A percentile compares a stretch with the other conserved stretches of the same genome.
phyloP scores from a whole-genome alignment of 2,113 vertebrate species.

The Phocoena sinus region DNA sequence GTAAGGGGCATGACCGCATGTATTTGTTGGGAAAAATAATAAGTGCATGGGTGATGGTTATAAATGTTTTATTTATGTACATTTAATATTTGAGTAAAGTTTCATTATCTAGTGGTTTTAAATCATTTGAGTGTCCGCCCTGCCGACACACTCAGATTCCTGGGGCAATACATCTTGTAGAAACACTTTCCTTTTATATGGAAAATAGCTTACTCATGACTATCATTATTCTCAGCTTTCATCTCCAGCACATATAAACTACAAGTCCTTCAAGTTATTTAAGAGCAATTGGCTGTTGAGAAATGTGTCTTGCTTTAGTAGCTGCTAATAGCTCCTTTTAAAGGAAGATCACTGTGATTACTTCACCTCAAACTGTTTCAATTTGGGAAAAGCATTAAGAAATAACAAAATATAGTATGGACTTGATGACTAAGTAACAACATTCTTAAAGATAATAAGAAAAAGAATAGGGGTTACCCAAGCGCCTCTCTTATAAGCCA shows the following conservation, averaged over 20 bases:
- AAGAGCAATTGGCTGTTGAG: constrained; percentile 72
- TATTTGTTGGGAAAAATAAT: constrained; percentile 76
- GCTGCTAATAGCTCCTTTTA: constrained; percentile 63
- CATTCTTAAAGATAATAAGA: constrained; percentile 39
- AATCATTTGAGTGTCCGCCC: constrained; percentile 71
- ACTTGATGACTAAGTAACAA: background rate
- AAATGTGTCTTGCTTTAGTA: constrained; percentile 69
- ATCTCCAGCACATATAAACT: constrained; percentile 69
- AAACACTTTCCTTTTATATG: constrained; percentile 71
- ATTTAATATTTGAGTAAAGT: constrained; percentile 79
- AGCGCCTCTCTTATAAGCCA: background rate
- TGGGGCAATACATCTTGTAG: constrained; percentile 68
- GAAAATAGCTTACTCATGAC: constrained; percentile 76
- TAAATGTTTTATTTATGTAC: constrained; percentile 81
- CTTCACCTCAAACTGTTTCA: constrained; percentile 62
- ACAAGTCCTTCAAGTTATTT: constrained; percentile 71
- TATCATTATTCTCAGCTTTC: constrained; percentile 70
- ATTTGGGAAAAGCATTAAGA: constrained; percentile 57
- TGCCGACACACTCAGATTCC: constrained; percentile 60
- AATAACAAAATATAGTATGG: constrained; percentile 43
- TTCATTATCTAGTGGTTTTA: constrained; percentile 80
- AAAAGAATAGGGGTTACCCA: background rate
- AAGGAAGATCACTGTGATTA: constrained; percentile 60
- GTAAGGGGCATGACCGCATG: constrained; percentile 83
- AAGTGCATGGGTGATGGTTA: constrained; percentile 74